Evolutionary conservation across 2,888 invertebrate species (phyloP).

Genomic region (Unio delphinus): DNA sequence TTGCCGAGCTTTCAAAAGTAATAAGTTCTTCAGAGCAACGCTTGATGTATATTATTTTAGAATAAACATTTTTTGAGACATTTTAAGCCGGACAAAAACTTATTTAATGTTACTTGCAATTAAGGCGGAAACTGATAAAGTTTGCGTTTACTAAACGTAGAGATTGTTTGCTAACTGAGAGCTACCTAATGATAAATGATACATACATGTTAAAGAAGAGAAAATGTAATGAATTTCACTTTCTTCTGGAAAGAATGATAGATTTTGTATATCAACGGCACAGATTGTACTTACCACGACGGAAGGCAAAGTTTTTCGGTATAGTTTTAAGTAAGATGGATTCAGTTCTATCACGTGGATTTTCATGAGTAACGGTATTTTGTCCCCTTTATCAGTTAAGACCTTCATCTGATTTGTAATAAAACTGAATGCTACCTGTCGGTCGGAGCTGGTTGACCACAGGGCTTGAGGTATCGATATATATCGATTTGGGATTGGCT

Average conservation of each 20-base stretch:
- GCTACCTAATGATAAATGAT: no score
- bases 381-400: constrained; percentile 2
- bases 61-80: no score
- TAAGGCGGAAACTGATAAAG: no score
- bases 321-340: constrained; percentile 30
- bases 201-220: no score
- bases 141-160: no score
- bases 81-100: no score
- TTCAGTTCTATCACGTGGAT: constrained; percentile 41
- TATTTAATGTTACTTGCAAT: no score
- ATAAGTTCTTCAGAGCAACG: no score
- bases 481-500: constrained; percentile 28
- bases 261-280: constrained; percentile 38
- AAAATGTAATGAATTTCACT: constrained; percentile 19
- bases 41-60: no score
- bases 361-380: constrained; percentile 25
- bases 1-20: no score
- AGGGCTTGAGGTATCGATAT: constrained; percentile 40
- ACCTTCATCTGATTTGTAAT: constrained; percentile 19
- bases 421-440: constrained; percentile 21
- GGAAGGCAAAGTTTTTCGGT: constrained; percentile 26
- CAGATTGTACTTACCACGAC: constrained; percentile 39
- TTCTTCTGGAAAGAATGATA: constrained; percentile 30
- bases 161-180: no score
- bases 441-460: constrained; percentile 25